phyloP scores from a whole-genome alignment of 2,797 vertebrate genomes.

The Eupleurogrammus muticus region DNA sequence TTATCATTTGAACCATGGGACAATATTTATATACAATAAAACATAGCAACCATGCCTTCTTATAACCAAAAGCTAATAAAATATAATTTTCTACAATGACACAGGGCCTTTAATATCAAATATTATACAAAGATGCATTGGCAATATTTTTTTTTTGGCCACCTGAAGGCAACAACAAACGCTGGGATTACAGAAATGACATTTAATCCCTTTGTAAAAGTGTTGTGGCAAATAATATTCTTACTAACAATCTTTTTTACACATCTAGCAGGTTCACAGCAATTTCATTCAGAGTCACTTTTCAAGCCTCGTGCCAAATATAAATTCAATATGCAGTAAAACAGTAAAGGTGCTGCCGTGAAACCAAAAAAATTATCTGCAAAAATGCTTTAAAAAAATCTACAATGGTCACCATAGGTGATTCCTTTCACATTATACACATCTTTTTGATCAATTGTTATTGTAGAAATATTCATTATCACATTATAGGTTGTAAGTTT shows the following conservation, averaged over 20 bases:
- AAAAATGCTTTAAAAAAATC: background rate
- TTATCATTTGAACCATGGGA: too few species aligned
- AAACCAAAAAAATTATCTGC: slow-evolving; percentile 2
- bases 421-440: background rate
- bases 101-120: background rate
- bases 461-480: background rate
- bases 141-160: too few species aligned
- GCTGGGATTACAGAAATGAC: background rate
- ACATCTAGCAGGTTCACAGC: background rate
- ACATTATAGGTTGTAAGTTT: background rate
- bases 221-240: background rate
- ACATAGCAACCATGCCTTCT: too few species aligned
- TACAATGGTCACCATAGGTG: background rate
- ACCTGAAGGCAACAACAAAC: background rate
- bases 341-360: too few species aligned
- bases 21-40: too few species aligned
- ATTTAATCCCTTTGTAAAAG: background rate
- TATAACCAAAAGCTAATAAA: too few species aligned
- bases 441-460: background rate
- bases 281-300: background rate
- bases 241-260: background rate
- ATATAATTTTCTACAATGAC: too few species aligned
- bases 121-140: background rate
- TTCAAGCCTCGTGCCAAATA: too few species aligned
- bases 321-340: too few species aligned